Base-by-base conservation (phyloP, 2,888 invertebrate genomes). In the Acronicta leporina region DNA sequence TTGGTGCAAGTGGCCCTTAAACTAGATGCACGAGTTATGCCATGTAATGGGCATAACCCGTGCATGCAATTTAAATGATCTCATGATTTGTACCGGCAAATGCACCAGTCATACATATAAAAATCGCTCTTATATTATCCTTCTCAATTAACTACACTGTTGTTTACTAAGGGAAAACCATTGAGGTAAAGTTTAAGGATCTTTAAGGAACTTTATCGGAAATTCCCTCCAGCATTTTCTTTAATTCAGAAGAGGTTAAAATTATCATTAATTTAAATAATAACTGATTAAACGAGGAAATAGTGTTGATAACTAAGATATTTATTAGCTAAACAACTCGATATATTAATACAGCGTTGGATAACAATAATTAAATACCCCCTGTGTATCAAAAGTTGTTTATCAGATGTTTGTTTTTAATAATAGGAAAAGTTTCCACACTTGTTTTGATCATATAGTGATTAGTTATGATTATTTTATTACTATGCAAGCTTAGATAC, bases 371-470 rank as follows among this genome's bases (percentile, higher is more conserved):
- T 1, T 16, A 62, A 52, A n/a, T 63, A 63, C 48, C 52, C 55
- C 67, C 70, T 44, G 38, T 11, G 13, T 63, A 70, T 63, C 44
- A 30, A n/a, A 55, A 44, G 47, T 42, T 33, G 14, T 11, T 44
- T 16, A 53, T 44, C 42, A 35, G 70, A 63, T 69, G 7, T 10
- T 55, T 44, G 14, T 27, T 41, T 27, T 62, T 38, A 48, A 44
- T 3, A 63, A 51, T 48, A 56, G 55, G 47, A 67, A 65, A 63
- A 45, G 51, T 69, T 63, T 44, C 54, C 30, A 1, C 10, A 33
- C 10, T 11, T 33, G 11, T 33, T 33, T 33, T 33, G 11, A 11
- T 33, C 11, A 33, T 11, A 30, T 33, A n/a, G n/a, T n/a, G n/a
- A n/a, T n/a, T n/a, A n/a, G 11, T 30, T 30, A 30, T 33, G 11